Conservation (phyloP, 1,140 invertebrate species). For the Paralvinella palmiformis region DNA sequence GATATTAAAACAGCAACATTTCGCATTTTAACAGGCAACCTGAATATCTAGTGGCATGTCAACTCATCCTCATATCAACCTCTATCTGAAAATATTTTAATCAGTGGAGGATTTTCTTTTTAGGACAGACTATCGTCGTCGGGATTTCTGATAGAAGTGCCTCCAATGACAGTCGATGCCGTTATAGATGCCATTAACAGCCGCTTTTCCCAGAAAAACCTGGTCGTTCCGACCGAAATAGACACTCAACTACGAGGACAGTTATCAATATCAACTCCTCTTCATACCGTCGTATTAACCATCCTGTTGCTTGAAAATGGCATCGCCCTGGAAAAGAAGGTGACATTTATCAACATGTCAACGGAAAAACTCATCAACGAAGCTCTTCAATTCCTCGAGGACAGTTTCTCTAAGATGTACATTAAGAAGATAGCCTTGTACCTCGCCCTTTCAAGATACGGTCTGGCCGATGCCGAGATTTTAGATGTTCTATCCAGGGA, state of each 20-base stretch:
- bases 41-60: too few species aligned
- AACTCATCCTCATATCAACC: too few species aligned
- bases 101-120: too few species aligned
- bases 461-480: conserved; percentile 64
- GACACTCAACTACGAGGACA: neutral
- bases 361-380: neutral
- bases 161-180: too few species aligned
- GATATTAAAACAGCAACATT: too few species aligned
- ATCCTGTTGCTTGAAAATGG: neutral
- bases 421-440: neutral
- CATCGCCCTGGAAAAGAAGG: neutral
- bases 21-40: too few species aligned
- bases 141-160: too few species aligned
- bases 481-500: conserved; percentile 62
- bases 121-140: too few species aligned
- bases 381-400: neutral
- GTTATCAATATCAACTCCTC: neutral
- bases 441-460: conserved; percentile 59
- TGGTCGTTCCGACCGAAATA: conserved; percentile 58
- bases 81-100: too few species aligned
- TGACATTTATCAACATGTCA: neutral
- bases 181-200: conserved; percentile 47
- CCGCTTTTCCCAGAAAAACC: conserved; percentile 60
- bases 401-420: neutral
- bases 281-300: neutral